A percentile compares a stretch with the other conserved stretches of the same genome.
These are phyloP conservation scores for Cataglyphis albicans DNA, from an alignment of 2,888 invertebrate genomes.

Conservation along the genomic window DNA sequence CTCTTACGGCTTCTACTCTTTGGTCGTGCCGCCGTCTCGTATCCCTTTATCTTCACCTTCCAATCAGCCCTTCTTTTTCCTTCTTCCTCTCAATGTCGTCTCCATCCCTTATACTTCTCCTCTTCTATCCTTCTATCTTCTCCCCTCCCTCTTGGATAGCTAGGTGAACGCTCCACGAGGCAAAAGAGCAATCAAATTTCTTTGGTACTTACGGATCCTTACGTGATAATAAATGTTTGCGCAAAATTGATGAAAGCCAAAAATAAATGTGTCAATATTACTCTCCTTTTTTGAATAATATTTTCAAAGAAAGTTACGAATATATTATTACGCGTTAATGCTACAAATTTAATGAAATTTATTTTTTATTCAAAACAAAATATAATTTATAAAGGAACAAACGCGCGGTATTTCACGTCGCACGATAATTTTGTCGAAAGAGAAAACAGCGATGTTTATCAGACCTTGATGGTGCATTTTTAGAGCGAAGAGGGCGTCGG, in stretches of 20 bases:
- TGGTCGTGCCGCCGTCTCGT: conserved; percentile 78
- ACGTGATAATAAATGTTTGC: conserved; percentile 11
- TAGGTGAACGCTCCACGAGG: conserved; percentile 62
- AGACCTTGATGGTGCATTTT: conserved; percentile 15
- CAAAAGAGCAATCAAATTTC: conserved; percentile 60
- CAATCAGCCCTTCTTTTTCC: conserved; percentile 75
- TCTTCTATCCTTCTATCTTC: conserved; percentile 49
- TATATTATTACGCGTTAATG: neutral
- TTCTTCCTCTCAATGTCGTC: conserved; percentile 50
- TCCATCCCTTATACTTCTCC: conserved; percentile 40
- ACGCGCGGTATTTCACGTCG: neutral
- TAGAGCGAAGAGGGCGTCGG: neutral
- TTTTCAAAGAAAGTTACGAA: neutral
- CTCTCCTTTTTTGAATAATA: neutral
- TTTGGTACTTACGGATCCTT: conserved; percentile 54
- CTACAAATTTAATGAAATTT: conserved; percentile 15
- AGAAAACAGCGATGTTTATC: conserved; percentile 12
- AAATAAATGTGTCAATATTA: neutral
- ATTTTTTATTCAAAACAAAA: neutral
- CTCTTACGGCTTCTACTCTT: conserved; percentile 79
- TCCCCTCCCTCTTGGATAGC: conserved; percentile 35
- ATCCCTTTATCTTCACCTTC: conserved; percentile 81
- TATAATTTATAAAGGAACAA: conserved; percentile 7
- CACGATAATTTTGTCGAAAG: neutral
- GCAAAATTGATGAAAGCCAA: neutral